These are phyloP conservation scores for Charaxes varanes DNA, from an alignment of 1,140 invertebrate species.

Conservation along the genomic window DNA sequence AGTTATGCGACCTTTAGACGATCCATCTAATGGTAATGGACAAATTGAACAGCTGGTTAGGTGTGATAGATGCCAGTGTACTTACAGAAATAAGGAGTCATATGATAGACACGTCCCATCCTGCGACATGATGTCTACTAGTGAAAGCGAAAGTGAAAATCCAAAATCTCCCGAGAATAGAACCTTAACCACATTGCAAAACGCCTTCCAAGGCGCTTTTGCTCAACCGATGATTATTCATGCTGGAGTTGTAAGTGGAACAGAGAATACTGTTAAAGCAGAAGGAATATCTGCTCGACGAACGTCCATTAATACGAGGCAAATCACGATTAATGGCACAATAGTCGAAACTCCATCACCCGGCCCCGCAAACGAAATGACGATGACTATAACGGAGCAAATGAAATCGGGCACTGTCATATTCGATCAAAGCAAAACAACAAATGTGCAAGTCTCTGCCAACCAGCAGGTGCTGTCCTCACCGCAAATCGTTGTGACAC, in stretches of 20 bases:
- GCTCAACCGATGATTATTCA: slow-evolving; percentile 70
- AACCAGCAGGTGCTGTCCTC: slow-evolving; percentile 67
- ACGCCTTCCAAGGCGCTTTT: slow-evolving; percentile 67
- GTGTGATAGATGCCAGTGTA: slow-evolving; percentile 90
- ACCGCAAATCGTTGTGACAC: slow-evolving; percentile 69
- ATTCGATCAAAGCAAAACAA: slow-evolving; percentile 63
- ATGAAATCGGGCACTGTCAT: slow-evolving; percentile 67
- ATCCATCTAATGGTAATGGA: slow-evolving; percentile 42
- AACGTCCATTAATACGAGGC: slow-evolving; percentile 70
- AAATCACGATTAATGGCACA: slow-evolving; percentile 72
- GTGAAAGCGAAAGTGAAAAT: slow-evolving; percentile 82
- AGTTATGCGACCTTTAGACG: slow-evolving; percentile 67
- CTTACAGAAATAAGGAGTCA: slow-evolving; percentile 90
- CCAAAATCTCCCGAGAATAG: slow-evolving; percentile 73
- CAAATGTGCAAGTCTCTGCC: slow-evolving; percentile 58
- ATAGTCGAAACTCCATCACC: slow-evolving; percentile 72
- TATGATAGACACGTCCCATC: slow-evolving; percentile 87
- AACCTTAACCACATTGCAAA: slow-evolving; percentile 68
- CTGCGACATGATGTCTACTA: slow-evolving; percentile 85
- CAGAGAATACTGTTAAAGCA: slow-evolving; percentile 64
- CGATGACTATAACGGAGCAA: slow-evolving; percentile 68
- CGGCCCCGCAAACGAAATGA: slow-evolving; percentile 67
- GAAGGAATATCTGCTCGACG: slow-evolving; percentile 63
- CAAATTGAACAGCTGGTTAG: slow-evolving; percentile 83
- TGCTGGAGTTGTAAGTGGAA: slow-evolving; percentile 57